Conservation (phyloP, 2,888 invertebrate genomes). For the Phengaris arion region DNA sequence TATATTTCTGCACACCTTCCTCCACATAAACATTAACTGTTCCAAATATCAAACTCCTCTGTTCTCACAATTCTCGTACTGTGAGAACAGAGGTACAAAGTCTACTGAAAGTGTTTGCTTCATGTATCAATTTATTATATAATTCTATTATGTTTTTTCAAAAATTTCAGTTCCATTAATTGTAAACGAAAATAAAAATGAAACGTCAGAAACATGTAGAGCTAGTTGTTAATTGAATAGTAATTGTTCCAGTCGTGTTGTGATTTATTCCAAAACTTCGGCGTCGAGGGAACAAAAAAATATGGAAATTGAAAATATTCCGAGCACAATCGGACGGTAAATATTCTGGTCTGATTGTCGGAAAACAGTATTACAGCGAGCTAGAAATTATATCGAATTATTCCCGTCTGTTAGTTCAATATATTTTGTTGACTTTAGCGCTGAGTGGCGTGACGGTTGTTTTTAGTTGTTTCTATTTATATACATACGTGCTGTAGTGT, state of each 20-base stretch:
- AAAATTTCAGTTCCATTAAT: too few species aligned
- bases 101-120: too few species aligned
- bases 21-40: too few species aligned
- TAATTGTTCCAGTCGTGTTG: neutral
- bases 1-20: too few species aligned
- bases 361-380: constrained; percentile 12
- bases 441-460: neutral
- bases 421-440: neutral
- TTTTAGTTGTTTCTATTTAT: neutral
- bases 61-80: too few species aligned
- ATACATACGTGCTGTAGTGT: too few species aligned
- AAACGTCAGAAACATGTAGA: neutral
- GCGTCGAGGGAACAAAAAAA: neutral
- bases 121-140: too few species aligned
- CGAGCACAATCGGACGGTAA: neutral
- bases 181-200: neutral
- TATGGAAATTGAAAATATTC: neutral
- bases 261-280: neutral
- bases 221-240: neutral
- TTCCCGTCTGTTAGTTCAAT: constrained; percentile 6
- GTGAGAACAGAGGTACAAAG: too few species aligned
- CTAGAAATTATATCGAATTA: constrained; percentile 8
- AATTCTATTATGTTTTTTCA: too few species aligned
- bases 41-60: too few species aligned
- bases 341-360: neutral